Conservation (phyloP, 2,888 invertebrate species). For the Macrophya alboannulata region DNA sequence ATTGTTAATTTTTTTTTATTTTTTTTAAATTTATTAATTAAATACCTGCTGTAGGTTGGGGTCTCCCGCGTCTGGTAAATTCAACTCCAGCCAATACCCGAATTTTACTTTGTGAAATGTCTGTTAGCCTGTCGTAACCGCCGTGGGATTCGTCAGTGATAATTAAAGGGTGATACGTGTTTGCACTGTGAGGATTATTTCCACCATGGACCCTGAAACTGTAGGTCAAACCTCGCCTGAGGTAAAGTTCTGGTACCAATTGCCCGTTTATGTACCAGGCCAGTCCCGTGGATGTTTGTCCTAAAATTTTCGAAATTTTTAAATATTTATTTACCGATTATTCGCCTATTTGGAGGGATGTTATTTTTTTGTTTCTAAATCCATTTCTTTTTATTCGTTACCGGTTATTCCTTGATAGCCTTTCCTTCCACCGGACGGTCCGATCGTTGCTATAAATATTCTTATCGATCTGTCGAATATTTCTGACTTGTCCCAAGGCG, state of each 20-base stretch:
- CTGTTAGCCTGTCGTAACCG: constrained; percentile 89
- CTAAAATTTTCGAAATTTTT: constrained; percentile 71
- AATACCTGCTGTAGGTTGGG: constrained; percentile 88
- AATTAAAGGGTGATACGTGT: constrained; percentile 94
- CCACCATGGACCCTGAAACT: constrained; percentile 92
- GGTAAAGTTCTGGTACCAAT: constrained; percentile 92
- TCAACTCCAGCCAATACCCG: constrained; percentile 91
- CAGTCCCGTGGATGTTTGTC: constrained; percentile 86
- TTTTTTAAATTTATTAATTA: constrained; percentile 16
- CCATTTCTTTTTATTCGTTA: constrained; percentile 66
- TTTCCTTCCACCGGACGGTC: constrained; percentile 91
- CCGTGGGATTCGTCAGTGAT: constrained; percentile 93
- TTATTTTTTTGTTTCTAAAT: background rate
- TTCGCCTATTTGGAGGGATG: constrained; percentile 25
- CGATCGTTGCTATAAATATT: constrained; percentile 90
- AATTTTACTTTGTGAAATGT: constrained; percentile 87
- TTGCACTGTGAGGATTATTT: constrained; percentile 93
- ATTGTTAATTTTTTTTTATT: too few relatives aligned
- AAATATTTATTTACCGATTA: constrained; percentile 30
- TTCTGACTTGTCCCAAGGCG: constrained; percentile 81
- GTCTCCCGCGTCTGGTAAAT: constrained; percentile 91
- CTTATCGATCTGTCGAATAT: constrained; percentile 85
- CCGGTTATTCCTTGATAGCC: constrained; percentile 90
- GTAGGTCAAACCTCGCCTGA: constrained; percentile 93
- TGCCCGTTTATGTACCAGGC: constrained; percentile 97